These are phyloP conservation scores for Athene cunicularia DNA, from an alignment of 2,113 vertebrate species.

Conservation along the genomic window DNA sequence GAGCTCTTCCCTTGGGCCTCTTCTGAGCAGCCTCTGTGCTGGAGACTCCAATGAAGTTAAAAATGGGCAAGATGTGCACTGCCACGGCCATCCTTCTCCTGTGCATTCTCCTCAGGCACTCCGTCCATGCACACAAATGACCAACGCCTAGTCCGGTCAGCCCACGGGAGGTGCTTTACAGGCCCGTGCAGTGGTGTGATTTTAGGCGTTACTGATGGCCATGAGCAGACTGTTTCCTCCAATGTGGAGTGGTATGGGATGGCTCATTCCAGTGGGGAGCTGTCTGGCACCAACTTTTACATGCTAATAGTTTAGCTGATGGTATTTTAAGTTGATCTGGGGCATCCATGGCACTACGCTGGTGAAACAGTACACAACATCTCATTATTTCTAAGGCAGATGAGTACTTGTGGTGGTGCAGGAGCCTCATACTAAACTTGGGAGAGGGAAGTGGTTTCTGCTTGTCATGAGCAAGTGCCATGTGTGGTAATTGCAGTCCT, in stretches of 20 bases:
- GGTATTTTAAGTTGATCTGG: not conserved
- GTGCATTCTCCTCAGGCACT: rapidly evolving
- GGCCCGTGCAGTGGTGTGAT: rapidly evolving
- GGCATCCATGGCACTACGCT: not conserved
- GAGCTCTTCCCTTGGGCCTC: not conserved
- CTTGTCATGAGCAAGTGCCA: not conserved
- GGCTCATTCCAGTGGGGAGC: not conserved
- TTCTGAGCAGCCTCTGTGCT: not conserved
- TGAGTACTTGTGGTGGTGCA: not conserved
- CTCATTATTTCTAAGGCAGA: not conserved
- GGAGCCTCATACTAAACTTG: not conserved
- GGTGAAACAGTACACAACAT: not conserved
- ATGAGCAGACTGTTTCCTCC: not conserved
- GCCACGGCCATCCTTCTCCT: not conserved
- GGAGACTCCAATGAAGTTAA: not conserved
- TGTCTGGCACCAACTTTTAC: not conserved
- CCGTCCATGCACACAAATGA: no score
- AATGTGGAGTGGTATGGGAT: not conserved
- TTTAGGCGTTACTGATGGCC: not conserved
- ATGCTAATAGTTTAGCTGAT: not conserved
- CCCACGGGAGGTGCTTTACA: rapidly evolving
- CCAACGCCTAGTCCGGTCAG: not conserved
- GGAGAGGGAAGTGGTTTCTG: not conserved
- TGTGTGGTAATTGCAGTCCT: not conserved
- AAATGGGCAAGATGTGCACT: not conserved